Conservation (phyloP, 2,888 invertebrate species). For the Hirtodrosophila histrioides region DNA sequence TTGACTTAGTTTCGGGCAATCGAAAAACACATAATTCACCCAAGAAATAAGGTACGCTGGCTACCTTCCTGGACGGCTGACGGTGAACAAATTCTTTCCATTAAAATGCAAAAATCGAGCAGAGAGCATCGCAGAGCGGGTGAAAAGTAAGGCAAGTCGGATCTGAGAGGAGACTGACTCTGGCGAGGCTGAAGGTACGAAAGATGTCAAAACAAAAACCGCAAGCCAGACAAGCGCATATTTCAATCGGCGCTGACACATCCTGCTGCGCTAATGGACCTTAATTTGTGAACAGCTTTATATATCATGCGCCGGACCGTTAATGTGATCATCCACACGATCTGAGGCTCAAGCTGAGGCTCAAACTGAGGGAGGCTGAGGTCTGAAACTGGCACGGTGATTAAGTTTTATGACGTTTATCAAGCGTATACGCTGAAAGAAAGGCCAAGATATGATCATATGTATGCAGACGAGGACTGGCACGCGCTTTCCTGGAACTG, state of each 20-base stretch:
- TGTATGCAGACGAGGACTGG: conserved; percentile 30
- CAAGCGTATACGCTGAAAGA: conserved; percentile 39
- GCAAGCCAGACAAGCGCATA: conserved; percentile 77
- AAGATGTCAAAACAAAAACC: conserved; percentile 77
- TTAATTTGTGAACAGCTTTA: conserved; percentile 82
- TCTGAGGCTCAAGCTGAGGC: conserved; percentile 41
- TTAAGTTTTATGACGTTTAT: conserved; percentile 74
- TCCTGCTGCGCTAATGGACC: conserved; percentile 83
- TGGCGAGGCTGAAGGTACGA: conserved; percentile 43
- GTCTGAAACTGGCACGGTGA: conserved; percentile 38
- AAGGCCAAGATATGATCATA: conserved; percentile 22
- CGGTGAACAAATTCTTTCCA: conserved; percentile 62
- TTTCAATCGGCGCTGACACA: conserved; percentile 80
- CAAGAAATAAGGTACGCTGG: conserved; percentile 52
- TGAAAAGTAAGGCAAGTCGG: conserved; percentile 36
- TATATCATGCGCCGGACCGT: conserved; percentile 77
- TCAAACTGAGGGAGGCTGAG: conserved; percentile 34
- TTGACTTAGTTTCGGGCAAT: conserved; percentile 62
- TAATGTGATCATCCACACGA: conserved; percentile 81
- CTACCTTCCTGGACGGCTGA: conserved; percentile 22
- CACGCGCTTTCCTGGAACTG: conserved; percentile 70
- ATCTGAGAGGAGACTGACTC: conserved; percentile 7
- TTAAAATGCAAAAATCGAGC: conserved; percentile 66
- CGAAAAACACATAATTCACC: conserved; percentile 48
- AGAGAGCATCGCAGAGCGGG: conserved; percentile 23